Base-by-base conservation (phyloP, 2,797 vertebrate species). In the Phoebastria nigripes region DNA sequence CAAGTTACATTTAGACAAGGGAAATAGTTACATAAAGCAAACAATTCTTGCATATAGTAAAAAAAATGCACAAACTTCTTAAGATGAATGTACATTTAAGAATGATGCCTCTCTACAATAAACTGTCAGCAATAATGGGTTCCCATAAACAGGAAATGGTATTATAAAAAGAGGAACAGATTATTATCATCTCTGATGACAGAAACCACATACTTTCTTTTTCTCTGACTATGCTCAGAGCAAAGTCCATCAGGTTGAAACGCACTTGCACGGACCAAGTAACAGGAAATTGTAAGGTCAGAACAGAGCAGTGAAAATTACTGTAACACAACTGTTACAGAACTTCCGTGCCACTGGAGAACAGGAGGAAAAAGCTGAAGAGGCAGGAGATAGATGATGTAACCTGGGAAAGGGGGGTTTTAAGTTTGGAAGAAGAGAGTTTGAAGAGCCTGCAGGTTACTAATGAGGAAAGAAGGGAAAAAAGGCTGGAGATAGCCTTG, bases 1-100 rank as follows among this genome's bases (percentile, higher is more conserved):
- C 88, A 95, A 97, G 86, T 94, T 91, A 94, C 87, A 95, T 93
- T 94, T 84, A 94, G 96, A 89, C 77, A 86, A 94, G 62, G 41
- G 83, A 82, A 96, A 94, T 15, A 65, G 89, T 79, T 84, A 93
- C 55, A 93, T 52, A 96, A 97, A 96, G 72, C 56, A 93, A 96
- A 95, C 37, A 82, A 83, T 62, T 88, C 42, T 81, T 91, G 65
- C 41, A 77, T 20, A 51, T 15, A 70, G 29, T 16, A 29, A 76
- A 78, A 71, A 81, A 70, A 73, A 18, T 0, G 16, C 62, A 72
- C 31, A 66, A 89, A 51, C 28, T 33, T 70, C 74, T 69, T 44
- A 39, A 77, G 55, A 67, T 42, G 18, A 62, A 93, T 54, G 28
- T 58, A 54, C 46, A 37, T 95, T 94, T 92, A 83, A 95, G 78